Evolutionary conservation across 2,888 invertebrate species (phyloP).

Genomic region (Dryococelus australis): DNA sequence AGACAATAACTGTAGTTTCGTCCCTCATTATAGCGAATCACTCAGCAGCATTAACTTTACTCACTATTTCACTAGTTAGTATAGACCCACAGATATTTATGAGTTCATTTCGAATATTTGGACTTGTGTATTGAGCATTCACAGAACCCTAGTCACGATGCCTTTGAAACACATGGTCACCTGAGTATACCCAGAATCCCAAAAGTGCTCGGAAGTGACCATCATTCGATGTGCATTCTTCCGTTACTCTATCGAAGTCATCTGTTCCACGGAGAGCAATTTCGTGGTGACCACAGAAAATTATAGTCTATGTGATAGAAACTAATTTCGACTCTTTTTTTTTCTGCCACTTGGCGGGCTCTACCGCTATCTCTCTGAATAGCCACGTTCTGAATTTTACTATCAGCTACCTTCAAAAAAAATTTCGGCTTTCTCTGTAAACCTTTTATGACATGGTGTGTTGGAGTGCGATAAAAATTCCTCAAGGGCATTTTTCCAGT

Average conservation of each 20-base stretch:
- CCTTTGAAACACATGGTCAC: neutral
- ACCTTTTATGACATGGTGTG: neutral
- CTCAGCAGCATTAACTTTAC: neutral
- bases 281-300: neutral
- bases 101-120: neutral
- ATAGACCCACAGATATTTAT: neutral
- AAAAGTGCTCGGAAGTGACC: no score
- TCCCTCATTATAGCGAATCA: neutral
- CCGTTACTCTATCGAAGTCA: no score
- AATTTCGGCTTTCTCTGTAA: neutral
- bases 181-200: neutral
- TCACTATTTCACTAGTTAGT: neutral
- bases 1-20: neutral
- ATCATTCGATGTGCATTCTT: no score
- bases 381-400: neutral
- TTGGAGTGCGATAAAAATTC: neutral
- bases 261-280: neutral
- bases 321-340: neutral
- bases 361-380: neutral
- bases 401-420: no score
- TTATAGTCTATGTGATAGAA: neutral
- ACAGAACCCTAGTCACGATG: neutral
- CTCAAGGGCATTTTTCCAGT: neutral
- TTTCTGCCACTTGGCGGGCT: neutral
- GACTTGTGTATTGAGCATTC: neutral